Evolutionary conservation across 2,888 invertebrate species (phyloP).

Genomic region (Vannuccia rotundouncinata): DNA sequence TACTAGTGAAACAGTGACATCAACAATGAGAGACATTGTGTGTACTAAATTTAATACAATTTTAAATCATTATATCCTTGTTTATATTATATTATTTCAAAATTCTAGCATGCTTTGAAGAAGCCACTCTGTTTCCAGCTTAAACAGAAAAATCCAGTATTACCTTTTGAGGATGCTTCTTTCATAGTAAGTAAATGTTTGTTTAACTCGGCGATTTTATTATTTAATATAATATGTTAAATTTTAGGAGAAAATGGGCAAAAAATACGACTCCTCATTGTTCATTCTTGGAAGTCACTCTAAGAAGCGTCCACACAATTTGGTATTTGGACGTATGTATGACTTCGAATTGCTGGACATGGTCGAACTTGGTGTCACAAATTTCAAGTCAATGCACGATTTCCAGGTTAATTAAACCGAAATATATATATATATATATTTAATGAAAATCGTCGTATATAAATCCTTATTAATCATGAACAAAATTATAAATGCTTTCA

Average conservation of each 20-base stretch:
- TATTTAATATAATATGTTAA: slow-evolving; percentile 20
- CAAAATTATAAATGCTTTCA: too few relatives aligned
- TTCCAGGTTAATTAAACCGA: too few relatives aligned
- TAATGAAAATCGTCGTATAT: too few relatives aligned
- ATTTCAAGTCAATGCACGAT: background rate
- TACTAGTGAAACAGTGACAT: slow-evolving; percentile 61
- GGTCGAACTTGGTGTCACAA: slow-evolving; percentile 79
- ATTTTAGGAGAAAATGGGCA: slow-evolving; percentile 59
- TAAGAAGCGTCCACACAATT: slow-evolving; percentile 87
- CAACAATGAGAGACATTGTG: slow-evolving; percentile 74
- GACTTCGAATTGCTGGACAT: slow-evolving; percentile 86
- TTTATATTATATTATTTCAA: background rate
- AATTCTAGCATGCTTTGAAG: slow-evolving; percentile 16
- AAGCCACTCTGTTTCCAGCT: slow-evolving; percentile 35
- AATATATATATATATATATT: too few relatives aligned
- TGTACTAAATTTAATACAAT: slow-evolving; percentile 45
- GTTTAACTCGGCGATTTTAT: background rate
- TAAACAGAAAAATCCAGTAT: slow-evolving; percentile 72
- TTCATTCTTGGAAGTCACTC: slow-evolving; percentile 84
- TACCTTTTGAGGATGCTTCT: slow-evolving; percentile 83
- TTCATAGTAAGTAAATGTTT: slow-evolving; percentile 60
- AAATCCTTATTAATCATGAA: too few relatives aligned
- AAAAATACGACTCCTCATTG: slow-evolving; percentile 77
- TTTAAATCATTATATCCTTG: background rate
- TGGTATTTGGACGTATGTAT: slow-evolving; percentile 78